Evolutionary conservation across 1,140 invertebrate genomes (phyloP), one percentile per base, ranked within the genome.

Genomic region (Drosophila guanche): DNA sequence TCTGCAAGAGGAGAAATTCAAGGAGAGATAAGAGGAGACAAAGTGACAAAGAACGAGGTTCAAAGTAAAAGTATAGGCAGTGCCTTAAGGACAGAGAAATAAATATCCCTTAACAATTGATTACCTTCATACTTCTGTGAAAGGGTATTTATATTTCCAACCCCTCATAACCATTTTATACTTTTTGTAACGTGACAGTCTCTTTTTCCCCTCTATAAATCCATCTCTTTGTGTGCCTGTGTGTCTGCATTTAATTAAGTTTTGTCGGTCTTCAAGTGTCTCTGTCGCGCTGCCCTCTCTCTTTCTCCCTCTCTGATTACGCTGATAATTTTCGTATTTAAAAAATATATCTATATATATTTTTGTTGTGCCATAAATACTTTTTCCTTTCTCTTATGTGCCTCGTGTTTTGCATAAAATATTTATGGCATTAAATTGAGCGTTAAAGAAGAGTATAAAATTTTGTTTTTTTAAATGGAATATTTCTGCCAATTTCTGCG

Each of bases 381-480:
- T 68, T 68, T 65, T 68, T 68, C 29, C 41, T 8, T 37, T 37
- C 33, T 37, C 10, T 37, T 37, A 8, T 10, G 33, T 42, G 23
- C 33, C 42, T 72, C 41, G 47, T 79, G 59, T 74, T 74, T 74
- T 74, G 70, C 70, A 74, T 74, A 59, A 83, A 79, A 79, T 84
- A 83, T 83, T 83, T 71, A 83, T 85, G 75, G 70, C 54, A 84
- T 85, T 72, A 65, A 76, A 83, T 83, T 79, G 58, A 76, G 78
- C 67, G 74, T 71, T 63, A 74, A 69, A 54, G 40, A 55, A 37
- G 33, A 37, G 33, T 1, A 10, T 12, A 37, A 42, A 51, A 47
- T 27, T 59, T 41, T 51, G 45, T 46, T 37, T 50, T 40, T 47
- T 51, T 51, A n/a, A 45, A 22, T 58, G 8, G 22, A 27, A 57